Evolutionary conservation across 2,113 vertebrate species (phyloP).

Genomic region (Galeopterus variegatus): DNA sequence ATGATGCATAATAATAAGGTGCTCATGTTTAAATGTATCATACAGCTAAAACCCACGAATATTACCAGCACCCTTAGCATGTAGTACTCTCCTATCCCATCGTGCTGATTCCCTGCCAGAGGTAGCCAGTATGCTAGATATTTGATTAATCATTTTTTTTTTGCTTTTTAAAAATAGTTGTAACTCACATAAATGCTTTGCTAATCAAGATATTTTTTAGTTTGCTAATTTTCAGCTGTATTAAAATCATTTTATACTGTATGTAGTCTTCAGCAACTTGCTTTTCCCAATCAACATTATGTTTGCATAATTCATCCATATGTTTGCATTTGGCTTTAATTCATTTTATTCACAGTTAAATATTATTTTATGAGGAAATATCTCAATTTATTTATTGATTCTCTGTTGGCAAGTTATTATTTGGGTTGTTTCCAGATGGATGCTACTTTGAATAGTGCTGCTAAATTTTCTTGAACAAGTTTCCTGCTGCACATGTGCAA

Average conservation of each 20-base stretch:
- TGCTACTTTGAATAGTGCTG: background rate
- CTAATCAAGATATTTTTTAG: background rate
- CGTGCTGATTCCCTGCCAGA: background rate
- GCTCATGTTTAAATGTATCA: background rate
- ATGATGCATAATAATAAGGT: background rate
- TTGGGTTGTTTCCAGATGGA: background rate
- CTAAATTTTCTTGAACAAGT: background rate
- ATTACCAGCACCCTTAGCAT: background rate
- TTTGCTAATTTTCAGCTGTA: conserved; percentile 12
- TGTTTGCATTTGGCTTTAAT: background rate
- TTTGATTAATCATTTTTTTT: background rate
- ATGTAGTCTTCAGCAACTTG: background rate
- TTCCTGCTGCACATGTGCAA: background rate
- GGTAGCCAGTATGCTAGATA: background rate
- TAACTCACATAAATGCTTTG: background rate
- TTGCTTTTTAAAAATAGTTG: background rate
- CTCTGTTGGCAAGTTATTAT: background rate
- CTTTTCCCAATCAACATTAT: background rate
- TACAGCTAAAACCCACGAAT: background rate
- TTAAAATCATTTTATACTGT: background rate
- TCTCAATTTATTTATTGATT: background rate
- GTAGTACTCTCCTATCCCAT: background rate
- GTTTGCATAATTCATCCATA: background rate
- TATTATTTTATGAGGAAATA: background rate
- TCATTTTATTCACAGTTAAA: background rate